Evolutionary conservation across 2,888 invertebrate genomes (phyloP).

Genomic region (Tiliacea aurago): DNA sequence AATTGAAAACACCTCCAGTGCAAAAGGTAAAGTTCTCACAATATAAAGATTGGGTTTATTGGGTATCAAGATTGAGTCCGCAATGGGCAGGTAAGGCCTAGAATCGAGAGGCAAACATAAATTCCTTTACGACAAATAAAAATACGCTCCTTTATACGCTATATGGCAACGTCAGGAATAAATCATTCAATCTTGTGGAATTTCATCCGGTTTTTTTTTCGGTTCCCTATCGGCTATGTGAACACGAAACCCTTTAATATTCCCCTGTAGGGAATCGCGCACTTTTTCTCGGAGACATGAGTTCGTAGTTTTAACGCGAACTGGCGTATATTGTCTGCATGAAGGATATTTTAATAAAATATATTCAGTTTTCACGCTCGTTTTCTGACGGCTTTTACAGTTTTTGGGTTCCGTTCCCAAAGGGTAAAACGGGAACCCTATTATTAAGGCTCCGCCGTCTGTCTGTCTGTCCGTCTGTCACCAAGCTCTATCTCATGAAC

Average conservation of each 20-base stretch:
- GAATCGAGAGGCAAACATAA: constrained; percentile 79
- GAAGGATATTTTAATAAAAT: constrained; percentile 47
- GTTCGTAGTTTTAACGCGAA: constrained; percentile 36
- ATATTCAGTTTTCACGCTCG: constrained; percentile 14
- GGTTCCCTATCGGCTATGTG: constrained; percentile 54
- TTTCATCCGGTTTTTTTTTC: constrained; percentile 66
- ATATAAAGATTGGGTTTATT: constrained; percentile 86
- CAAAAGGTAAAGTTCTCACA: constrained; percentile 82
- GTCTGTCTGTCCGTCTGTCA: too few species aligned
- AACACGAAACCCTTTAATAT: constrained; percentile 59
- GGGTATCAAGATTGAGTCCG: constrained; percentile 77
- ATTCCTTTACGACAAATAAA: constrained; percentile 88
- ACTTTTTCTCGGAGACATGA: constrained; percentile 36
- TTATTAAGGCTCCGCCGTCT: too few species aligned
- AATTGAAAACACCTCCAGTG: constrained; percentile 84
- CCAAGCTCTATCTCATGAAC: too few species aligned
- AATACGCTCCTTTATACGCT: constrained; percentile 75
- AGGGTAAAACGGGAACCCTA: too few species aligned
- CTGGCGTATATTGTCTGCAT: constrained; percentile 19
- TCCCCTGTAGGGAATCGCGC: constrained; percentile 46
- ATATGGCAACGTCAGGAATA: constrained; percentile 77
- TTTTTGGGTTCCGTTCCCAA: too few species aligned
- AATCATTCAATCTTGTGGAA: constrained; percentile 85
- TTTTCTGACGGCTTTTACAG: constrained; percentile 3
- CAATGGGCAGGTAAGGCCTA: constrained; percentile 76